Percentiles rank a stretch among this genome's conserved stretches.
Conservation (phyloP, 2,888 invertebrate species). For the Mesorhabditis spiculigera region DNA sequence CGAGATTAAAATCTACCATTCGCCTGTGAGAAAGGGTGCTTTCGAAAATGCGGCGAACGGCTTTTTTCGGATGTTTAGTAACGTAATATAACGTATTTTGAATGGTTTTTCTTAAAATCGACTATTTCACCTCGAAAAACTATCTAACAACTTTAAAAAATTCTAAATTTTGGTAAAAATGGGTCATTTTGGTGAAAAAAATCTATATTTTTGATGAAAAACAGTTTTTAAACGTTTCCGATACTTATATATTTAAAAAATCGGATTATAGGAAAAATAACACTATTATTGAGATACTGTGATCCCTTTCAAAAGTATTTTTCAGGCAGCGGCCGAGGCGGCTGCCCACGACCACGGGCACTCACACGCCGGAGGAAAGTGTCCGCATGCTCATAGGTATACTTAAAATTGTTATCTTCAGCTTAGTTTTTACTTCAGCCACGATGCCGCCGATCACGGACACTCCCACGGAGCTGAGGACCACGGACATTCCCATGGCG, state of each 20-base stretch:
- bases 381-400: conserved; percentile 19
- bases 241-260: neutral
- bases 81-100: neutral
- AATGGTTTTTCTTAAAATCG: neutral
- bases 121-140: no score
- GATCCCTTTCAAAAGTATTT: neutral
- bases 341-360: conserved; percentile 28
- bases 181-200: neutral
- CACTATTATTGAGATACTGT: no score
- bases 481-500: conserved; percentile 17
- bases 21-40: neutral
- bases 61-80: conserved; percentile 3
- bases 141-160: neutral
- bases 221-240: neutral
- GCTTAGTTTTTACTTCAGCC: conserved; percentile 10
- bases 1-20: neutral
- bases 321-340: conserved; percentile 19
- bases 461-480: conserved; percentile 20
- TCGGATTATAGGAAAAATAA: no score
- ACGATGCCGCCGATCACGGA: conserved; percentile 30
- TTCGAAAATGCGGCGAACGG: neutral
- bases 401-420: neutral
- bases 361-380: conserved; percentile 31
- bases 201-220: no score
- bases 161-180: neutral